phyloP scores from a whole-genome alignment of 2,113 vertebrate species.

The Isichthys henryi region DNA sequence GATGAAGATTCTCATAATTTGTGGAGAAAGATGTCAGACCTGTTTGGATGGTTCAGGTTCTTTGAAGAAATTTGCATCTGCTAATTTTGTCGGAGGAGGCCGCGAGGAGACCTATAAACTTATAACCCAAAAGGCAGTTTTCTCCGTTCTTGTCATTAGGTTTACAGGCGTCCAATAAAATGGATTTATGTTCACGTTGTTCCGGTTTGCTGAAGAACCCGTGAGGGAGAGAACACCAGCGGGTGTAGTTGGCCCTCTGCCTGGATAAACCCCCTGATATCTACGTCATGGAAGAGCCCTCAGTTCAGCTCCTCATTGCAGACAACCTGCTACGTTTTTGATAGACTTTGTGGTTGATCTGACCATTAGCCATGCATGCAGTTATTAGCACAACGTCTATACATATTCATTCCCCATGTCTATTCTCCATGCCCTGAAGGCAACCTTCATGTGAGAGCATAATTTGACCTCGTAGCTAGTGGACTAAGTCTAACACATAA shows the following conservation, averaged over 20 bases:
- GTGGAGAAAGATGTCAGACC: not conserved
- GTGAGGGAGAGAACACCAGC: slow-evolving; percentile 79
- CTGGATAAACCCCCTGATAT: slow-evolving; percentile 90
- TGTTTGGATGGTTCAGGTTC: not conserved
- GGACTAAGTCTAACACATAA: slow-evolving; percentile 73
- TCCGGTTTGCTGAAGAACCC: slow-evolving; percentile 47
- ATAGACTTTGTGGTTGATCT: not conserved
- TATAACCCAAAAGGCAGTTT: no score
- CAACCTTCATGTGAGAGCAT: slow-evolving; percentile 91
- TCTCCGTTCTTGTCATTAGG: no score
- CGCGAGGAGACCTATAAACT: not conserved
- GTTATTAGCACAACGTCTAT: not conserved
- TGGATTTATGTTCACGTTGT: no score
- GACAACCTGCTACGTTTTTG: not conserved
- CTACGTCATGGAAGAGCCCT: slow-evolving; percentile 89
- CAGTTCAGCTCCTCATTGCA: not conserved
- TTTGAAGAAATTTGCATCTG: slow-evolving; percentile 35
- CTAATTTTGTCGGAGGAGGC: not conserved
- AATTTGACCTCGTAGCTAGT: slow-evolving; percentile 96
- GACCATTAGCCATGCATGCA: not conserved
- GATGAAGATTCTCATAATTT: not conserved
- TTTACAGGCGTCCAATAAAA: no score
- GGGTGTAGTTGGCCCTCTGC: slow-evolving; percentile 82
- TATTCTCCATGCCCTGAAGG: slow-evolving; percentile 95
- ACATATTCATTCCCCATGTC: slow-evolving; percentile 64